A percentile compares a stretch with the other conserved stretches of the same genome.
Conservation (phyloP, 2,888 invertebrate genomes). For the Ichneumon xanthorius region DNA sequence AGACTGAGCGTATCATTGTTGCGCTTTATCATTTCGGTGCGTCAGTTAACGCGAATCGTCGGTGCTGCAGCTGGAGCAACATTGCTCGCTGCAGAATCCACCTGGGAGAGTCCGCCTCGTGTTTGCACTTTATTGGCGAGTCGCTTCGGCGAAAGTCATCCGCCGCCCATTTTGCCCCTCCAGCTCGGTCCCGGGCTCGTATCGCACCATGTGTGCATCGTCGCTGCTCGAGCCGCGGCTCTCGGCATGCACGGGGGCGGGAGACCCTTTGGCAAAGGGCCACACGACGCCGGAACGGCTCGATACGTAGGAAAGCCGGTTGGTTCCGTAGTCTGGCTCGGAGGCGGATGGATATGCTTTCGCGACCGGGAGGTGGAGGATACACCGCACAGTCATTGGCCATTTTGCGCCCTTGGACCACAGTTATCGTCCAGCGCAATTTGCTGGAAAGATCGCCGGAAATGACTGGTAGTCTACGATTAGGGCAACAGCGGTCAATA, state of each 20-base stretch:
- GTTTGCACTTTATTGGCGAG: slow-evolving; percentile 32
- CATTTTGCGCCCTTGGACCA: not conserved
- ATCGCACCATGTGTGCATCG: slow-evolving; percentile 34
- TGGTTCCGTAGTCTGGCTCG: slow-evolving; percentile 44
- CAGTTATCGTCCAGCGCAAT: no score
- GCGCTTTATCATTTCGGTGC: not conserved
- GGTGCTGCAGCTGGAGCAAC: slow-evolving; percentile 9
- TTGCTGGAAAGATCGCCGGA: no score
- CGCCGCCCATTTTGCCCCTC: slow-evolving; percentile 5
- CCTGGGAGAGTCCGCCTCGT: slow-evolving; percentile 1
- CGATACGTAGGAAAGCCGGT: slow-evolving; percentile 66
- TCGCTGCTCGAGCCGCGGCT: slow-evolving; percentile 22
- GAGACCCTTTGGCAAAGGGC: slow-evolving; percentile 70
- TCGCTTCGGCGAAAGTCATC: slow-evolving; percentile 34
- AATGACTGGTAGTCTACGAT: no score
- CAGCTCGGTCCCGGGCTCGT: slow-evolving; percentile 33
- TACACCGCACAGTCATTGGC: slow-evolving; percentile 49
- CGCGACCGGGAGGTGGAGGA: not conserved
- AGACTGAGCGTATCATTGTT: not conserved
- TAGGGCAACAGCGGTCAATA: no score
- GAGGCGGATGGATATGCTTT: not conserved
- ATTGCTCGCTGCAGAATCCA: slow-evolving; percentile 5
- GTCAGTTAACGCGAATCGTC: not conserved
- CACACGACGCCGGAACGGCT: slow-evolving; percentile 69
- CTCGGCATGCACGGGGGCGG: slow-evolving; percentile 23